Conservation (phyloP, 1,140 invertebrate genomes). For the Cepaea nemoralis region DNA sequence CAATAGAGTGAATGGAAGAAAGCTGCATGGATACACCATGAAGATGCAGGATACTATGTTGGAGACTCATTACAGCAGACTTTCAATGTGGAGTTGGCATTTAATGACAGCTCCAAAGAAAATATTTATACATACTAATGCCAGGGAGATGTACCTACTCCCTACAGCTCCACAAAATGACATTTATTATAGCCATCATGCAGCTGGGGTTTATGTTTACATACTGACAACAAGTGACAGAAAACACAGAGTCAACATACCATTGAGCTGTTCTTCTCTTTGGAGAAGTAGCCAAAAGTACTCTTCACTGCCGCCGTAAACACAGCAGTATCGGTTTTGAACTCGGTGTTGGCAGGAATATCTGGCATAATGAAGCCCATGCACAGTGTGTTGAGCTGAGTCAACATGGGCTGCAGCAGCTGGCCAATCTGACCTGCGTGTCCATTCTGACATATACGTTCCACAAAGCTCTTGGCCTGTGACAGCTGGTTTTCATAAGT, state of each 20-base stretch:
- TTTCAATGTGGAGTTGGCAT: too few species aligned
- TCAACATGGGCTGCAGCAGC: conserved; percentile 78
- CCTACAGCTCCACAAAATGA: too few species aligned
- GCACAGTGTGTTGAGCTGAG: conserved; percentile 69
- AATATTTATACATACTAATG: too few species aligned
- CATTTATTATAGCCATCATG: too few species aligned
- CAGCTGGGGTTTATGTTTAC: too few species aligned
- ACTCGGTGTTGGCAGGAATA: conserved; percentile 83
- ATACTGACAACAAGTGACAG: too few species aligned
- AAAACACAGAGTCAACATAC: conserved; percentile 1
- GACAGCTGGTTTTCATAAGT: conserved; percentile 86
- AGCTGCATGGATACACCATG: too few species aligned
- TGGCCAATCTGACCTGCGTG: conserved; percentile 88
- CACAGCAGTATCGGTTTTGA: conserved; percentile 83
- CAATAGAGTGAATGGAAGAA: too few species aligned
- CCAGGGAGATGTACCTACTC: too few species aligned
- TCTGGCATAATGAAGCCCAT: conserved; percentile 76
- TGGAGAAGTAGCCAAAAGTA: conserved; percentile 67
- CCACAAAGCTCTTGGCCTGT: conserved; percentile 81
- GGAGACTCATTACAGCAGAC: too few species aligned
- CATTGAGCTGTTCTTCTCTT: conserved; percentile 50
- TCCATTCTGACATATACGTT: conserved; percentile 83
- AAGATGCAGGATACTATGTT: too few species aligned
- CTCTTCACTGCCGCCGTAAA: conserved; percentile 80
- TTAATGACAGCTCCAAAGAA: too few species aligned